phyloP scores from a whole-genome alignment of 2,113 vertebrate species.

The Tragelaphus strepsiceros region DNA sequence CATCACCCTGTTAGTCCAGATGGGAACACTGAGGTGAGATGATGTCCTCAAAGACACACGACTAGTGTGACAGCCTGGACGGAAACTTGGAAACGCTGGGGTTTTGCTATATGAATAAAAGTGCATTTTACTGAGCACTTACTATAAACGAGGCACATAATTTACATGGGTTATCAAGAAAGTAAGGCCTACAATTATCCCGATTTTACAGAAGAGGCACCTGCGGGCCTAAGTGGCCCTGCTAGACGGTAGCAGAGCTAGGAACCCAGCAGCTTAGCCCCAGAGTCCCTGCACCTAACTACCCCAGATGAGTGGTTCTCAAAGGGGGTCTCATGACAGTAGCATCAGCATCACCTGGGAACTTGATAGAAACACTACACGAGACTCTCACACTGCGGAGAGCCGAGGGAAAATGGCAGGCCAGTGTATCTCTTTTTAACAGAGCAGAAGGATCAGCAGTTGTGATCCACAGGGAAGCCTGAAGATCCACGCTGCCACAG shows the following conservation, averaged over 20 bases:
- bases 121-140: neutral
- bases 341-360: neutral
- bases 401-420: neutral
- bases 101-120: neutral
- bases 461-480: neutral
- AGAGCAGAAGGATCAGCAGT: neutral
- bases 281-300: neutral
- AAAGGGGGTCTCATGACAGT: neutral
- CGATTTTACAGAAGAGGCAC: neutral
- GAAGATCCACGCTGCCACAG: neutral
- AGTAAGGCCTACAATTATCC: neutral
- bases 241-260: neutral
- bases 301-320: neutral
- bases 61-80: neutral
- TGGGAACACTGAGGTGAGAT: neutral
- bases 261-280: neutral
- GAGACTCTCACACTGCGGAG: accelerated
- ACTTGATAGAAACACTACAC: neutral
- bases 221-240: neutral
- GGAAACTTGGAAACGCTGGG: neutral
- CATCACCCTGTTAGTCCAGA: neutral
- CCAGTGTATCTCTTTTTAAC: neutral
- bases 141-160: neutral
- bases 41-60: neutral
- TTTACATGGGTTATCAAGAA: neutral